These are phyloP conservation scores for Parazoanthus swiftii DNA, from an alignment of 92 coral and sea anemone species.

Conservation along the genomic window DNA sequence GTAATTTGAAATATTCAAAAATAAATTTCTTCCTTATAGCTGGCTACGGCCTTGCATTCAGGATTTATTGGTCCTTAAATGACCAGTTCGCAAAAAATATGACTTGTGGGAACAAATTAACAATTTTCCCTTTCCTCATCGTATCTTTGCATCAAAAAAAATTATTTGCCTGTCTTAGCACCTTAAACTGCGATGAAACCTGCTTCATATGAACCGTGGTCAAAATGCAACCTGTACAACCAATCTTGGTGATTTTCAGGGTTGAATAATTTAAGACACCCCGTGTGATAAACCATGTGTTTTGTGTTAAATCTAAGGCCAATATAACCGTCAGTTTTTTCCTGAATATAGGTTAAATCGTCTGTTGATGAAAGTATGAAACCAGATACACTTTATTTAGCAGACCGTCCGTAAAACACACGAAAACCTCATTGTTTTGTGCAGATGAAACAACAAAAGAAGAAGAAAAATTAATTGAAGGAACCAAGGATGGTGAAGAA, in stretches of 20 bases:
- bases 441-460: background rate
- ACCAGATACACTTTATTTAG: background rate
- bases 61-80: no score
- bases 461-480: background rate
- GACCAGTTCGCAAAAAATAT: background rate
- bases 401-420: background rate
- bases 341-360: background rate
- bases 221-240: conserved; percentile 7
- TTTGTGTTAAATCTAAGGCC: background rate
- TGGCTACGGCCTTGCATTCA: no score
- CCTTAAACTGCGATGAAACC: background rate
- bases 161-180: background rate
- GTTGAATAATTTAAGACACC: conserved; percentile 8
- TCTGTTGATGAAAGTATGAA: background rate
- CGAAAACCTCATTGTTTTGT: background rate
- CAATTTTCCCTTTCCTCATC: background rate
- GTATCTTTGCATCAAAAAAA: background rate
- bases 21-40: no score
- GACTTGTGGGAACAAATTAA: background rate
- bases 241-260: background rate
- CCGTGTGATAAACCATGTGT: background rate
- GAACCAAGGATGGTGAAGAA: background rate
- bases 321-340: background rate
- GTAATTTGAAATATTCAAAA: no score
- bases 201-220: background rate